Percentiles rank a stretch among this genome's conserved stretches.
phyloP scores from a whole-genome alignment of 2,797 vertebrate species.

The Sternarchorhynchus goeldii region DNA sequence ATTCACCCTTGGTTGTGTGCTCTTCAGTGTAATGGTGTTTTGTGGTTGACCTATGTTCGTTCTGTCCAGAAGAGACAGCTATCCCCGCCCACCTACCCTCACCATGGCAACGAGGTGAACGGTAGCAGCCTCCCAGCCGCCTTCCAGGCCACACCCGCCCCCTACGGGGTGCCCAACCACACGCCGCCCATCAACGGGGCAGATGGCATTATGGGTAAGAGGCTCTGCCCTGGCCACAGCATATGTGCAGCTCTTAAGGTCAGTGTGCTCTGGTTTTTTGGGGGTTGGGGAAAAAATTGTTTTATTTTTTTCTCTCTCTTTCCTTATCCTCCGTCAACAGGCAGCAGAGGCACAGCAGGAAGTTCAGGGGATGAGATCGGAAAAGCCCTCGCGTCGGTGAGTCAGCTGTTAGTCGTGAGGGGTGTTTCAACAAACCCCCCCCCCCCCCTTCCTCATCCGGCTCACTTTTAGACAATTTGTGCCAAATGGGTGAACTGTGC shows the following conservation, averaged over 20 bases:
- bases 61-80: constrained; percentile 73
- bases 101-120: constrained; percentile 90
- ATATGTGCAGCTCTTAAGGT: neutral
- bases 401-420: constrained; percentile 52
- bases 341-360: constrained; percentile 82
- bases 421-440: neutral
- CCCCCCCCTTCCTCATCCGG: too few relatives aligned
- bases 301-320: constrained; percentile 4
- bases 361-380: constrained; percentile 97
- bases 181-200: constrained; percentile 86
- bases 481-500: neutral
- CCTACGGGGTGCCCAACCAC: constrained; percentile 84
- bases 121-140: constrained; percentile 78
- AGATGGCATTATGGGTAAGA: constrained; percentile 85
- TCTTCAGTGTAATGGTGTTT: neutral
- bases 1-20: too few relatives aligned
- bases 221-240: neutral
- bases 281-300: neutral
- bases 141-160: constrained; percentile 82
- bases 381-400: constrained; percentile 96
- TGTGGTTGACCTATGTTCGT: neutral
- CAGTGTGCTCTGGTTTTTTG: neutral
- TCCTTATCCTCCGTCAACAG: constrained; percentile 63
- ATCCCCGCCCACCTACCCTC: constrained; percentile 86
- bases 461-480: too few relatives aligned